Base-by-base conservation (phyloP, 1,140 invertebrate genomes). In the Trachelipus rathkii region DNA sequence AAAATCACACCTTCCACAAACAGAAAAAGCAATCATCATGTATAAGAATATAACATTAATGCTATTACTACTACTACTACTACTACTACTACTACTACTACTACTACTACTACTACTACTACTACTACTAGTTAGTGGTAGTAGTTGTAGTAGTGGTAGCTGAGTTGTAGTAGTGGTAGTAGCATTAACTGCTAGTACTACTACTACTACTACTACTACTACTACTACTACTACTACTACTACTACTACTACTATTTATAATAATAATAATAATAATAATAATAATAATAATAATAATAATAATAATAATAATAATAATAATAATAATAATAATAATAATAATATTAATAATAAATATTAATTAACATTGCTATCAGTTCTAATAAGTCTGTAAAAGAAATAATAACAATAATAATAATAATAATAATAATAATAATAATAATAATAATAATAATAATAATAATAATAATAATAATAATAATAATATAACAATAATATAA, bases 271-370 rank as follows among this genome's bases (percentile, higher is more conserved):
- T 60, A n/a, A 60, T 60, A n/a, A 60, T 60, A n/a, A 60, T 60
- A n/a, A 60, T 60, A n/a, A 60, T 60, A n/a, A 60, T 60, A n/a
- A 60, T 60, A n/a, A 60, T 60, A 15, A 60, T 60, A n/a, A 60
- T 60, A n/a, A 60, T 60, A n/a, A 60, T 60, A n/a, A 60, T 60
- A n/a, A 60, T 60, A n/a, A 60, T 60, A n/a, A 60, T 60, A n/a
- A 60, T 7, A n/a, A 60, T 60, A 15, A 60, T 60, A 3, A 60
- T 60, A n/a, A 60, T 60, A n/a, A 60, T 33, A 6, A 33, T 33
- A 33, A 33, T 33, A 33, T 6, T 6, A 33, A 33, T 33, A 33
- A n/a, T n/a, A n/a, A n/a, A n/a, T n/a, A n/a, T n/a, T n/a, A n/a
- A n/a, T n/a, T n/a, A n/a, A n/a, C n/a, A n/a, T n/a, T n/a, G n/a